Percentiles rank a stretch among this genome's conserved stretches.
Evolutionary conservation across 2,113 vertebrate species (phyloP).

Genomic region (human (Homo sapiens)): GRCh38 chr17:13950501-13951000

Average conservation of each 20-base stretch:
- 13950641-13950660: neutral
- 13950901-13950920: too few species aligned
- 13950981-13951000: neutral
- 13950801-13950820: neutral
- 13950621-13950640: neutral
- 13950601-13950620: neutral
- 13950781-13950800: neutral
- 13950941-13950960: too few species aligned
- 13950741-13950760: neutral
- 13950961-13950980: too few species aligned
- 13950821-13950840: too few species aligned
- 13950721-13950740: too few species aligned
- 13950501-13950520: neutral
- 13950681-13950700: neutral
- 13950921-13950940: too few species aligned
- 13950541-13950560: neutral
- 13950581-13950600: neutral
- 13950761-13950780: neutral
- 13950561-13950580: neutral
- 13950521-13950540: neutral
- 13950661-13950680: neutral
- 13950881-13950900: too few species aligned
- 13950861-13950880: too few species aligned
- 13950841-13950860: too few species aligned
- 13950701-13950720: fast-evolving